Evolutionary conservation across 2,113 vertebrate genomes (phyloP).

Genomic region (Arizona elegans): DNA sequence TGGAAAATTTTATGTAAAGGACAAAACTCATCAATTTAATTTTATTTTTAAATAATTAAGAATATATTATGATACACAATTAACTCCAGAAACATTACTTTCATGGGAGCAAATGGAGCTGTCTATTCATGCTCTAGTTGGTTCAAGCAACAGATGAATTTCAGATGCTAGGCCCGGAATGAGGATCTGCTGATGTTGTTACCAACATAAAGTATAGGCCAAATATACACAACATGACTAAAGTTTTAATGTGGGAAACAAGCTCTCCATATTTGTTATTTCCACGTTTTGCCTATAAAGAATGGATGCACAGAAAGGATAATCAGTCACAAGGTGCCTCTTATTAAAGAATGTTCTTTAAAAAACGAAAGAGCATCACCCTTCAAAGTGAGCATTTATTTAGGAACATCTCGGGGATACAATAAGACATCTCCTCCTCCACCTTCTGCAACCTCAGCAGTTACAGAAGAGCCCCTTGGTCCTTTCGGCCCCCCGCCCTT

Average conservation of each 20-base stretch:
- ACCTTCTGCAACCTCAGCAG: neutral
- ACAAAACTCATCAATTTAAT: neutral
- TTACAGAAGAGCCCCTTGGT: neutral
- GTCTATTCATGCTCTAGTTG: neutral
- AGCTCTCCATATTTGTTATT: neutral
- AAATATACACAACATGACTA: neutral
- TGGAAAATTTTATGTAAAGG: neutral
- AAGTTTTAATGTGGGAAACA: neutral
- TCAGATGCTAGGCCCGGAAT: neutral
- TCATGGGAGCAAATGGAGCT: neutral
- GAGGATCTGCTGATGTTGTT: neutral
- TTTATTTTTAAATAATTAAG: neutral
- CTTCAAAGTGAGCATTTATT: neutral
- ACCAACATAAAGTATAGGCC: neutral
- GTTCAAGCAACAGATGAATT: neutral
- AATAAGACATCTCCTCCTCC: accelerated
- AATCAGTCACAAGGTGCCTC: neutral
- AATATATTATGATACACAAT: neutral
- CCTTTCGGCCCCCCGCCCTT: neutral
- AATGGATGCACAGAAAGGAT: neutral
- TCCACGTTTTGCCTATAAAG: neutral
- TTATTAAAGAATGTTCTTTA: neutral
- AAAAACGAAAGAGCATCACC: neutral
- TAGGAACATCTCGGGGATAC: neutral
- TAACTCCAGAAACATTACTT: neutral